Evolutionary conservation across 2,888 invertebrate species (phyloP).

Genomic region (Chymomyza fuscimana): DNA sequence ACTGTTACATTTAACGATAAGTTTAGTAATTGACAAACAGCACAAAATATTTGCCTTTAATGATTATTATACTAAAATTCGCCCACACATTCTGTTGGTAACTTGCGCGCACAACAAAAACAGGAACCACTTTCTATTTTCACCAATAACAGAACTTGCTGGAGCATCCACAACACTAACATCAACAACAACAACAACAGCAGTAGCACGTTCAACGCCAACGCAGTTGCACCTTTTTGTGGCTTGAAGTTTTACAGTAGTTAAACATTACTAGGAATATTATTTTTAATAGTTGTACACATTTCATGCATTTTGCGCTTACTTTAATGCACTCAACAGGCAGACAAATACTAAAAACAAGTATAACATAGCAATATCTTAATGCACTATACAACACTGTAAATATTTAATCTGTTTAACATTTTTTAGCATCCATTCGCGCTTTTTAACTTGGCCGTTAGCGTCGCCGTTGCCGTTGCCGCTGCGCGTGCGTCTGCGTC

Average conservation of each 20-base stretch:
- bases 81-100: conserved; percentile 43
- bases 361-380: not conserved
- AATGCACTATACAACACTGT: not conserved
- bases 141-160: conserved; percentile 71
- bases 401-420: not conserved
- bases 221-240: conserved; percentile 57
- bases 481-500: conserved; percentile 48
- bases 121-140: conserved; percentile 80
- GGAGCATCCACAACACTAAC: conserved; percentile 25
- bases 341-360: conserved; percentile 2
- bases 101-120: conserved; percentile 60
- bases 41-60: not conserved
- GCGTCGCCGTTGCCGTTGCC: conserved; percentile 35
- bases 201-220: conserved; percentile 38
- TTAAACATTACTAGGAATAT: conserved; percentile 19
- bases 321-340: conserved; percentile 1
- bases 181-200: conserved; percentile 7
- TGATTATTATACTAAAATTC: conserved; percentile 9
- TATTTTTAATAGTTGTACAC: conserved; percentile 34
- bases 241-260: conserved; percentile 43
- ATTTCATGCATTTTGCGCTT: conserved; percentile 16
- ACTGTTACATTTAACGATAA: too few species aligned
- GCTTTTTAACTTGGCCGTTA: not conserved
- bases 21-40: not conserved
- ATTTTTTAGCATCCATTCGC: not conserved